A percentile compares a stretch with the other conserved stretches of the same genome.
Conservation (phyloP, 2,797 vertebrate genomes). For the Apodemus agrarius region DNA sequence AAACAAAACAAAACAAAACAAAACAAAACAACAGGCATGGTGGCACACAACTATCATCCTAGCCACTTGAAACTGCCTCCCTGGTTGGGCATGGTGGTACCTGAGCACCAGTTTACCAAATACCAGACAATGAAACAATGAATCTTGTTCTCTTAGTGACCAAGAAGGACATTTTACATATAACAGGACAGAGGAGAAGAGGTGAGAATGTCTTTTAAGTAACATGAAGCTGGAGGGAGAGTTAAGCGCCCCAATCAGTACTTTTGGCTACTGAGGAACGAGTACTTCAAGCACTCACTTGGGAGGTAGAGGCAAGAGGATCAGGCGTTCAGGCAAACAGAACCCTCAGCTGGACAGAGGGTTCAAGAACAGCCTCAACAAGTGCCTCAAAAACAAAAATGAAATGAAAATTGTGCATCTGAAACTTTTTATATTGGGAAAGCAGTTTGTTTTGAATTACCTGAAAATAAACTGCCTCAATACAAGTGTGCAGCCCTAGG, state of each 20-base stretch:
- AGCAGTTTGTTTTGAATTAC: neutral
- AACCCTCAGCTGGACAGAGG: neutral
- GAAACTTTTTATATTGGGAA: neutral
- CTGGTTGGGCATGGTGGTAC: neutral
- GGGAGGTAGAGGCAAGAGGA: neutral
- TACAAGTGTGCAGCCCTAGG: neutral
- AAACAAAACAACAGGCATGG: neutral
- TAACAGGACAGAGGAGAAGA: neutral
- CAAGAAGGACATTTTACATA: neutral
- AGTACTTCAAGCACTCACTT: neutral
- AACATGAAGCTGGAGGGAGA: neutral
- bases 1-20: too few relatives aligned
- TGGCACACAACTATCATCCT: neutral
- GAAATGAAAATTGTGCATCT: neutral
- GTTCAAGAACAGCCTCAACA: neutral
- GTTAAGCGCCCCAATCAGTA: neutral
- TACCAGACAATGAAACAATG: neutral
- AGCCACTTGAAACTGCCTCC: conserved; percentile 2
- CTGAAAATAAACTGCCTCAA: too few relatives aligned
- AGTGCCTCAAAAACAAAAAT: neutral
- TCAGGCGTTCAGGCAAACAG: neutral
- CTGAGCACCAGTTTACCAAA: neutral
- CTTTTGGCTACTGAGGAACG: neutral
- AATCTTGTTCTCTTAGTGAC: neutral
- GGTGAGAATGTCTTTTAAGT: neutral